Base-by-base conservation (phyloP, 64 coral and sea anemone species). In the Montipora sp. region DNA sequence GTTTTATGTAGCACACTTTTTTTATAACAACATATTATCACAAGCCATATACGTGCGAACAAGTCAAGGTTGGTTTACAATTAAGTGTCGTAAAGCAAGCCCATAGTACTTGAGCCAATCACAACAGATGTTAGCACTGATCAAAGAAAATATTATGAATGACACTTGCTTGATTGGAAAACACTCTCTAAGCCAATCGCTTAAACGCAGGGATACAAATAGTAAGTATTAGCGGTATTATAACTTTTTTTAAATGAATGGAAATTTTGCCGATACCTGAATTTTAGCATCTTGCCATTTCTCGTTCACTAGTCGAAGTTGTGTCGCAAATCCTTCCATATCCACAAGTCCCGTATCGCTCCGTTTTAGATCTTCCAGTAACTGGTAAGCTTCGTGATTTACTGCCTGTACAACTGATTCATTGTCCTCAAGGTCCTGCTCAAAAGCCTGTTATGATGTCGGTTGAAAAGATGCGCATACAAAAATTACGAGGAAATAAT, bases 311-410 rank as follows among this genome's bases (percentile, higher is more conserved):
- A 90, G 68, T 53, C 84, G 78, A 3, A 99, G 78, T 44, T 99
- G 94, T 45, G 91, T 84, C 73, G 96, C 98, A 51, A 99, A 87
- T 44, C 89, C 83, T 44, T 87, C 65, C 63, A 77, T 90, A 87
- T 96, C 94, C 72, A 92, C 90, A 87, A 94, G 91, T 65, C 95
- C 95, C 53, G 11, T 57, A 57, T 92, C 94, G 3, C 93, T 50
- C 59, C 92, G 89, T 50, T 88, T 89, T 27, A 99, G 67, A 12
- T 99, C 98, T 11, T 89, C 91, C 36, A 99, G 70, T 50, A 99
- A 58, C 16, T 87, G 66, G 83, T 66, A 75, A 73, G 91, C 98
- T 87, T 96, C 94, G 45, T 94, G 90, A 14, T 89, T 96, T 10
- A 96, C 95, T 2, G 82, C 94, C 11, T 92, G 92, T 59, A 99